Evolutionary conservation across 2,888 invertebrate species (phyloP), one percentile per base, ranked within the genome.

Genomic region (Epistrophe eligans): DNA sequence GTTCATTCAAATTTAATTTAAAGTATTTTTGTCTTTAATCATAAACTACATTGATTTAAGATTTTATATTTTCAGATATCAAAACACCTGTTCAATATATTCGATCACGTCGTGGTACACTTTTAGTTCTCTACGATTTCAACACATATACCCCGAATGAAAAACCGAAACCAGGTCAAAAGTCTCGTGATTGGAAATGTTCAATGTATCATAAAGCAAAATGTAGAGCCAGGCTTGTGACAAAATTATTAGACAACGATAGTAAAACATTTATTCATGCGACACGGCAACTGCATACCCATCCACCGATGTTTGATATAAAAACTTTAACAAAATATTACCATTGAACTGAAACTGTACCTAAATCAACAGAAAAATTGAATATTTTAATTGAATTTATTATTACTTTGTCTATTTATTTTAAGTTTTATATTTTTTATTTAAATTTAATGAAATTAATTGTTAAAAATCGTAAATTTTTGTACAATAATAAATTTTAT

Each of bases 141-240:
- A 92, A 93, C 83, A 92, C 92, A 0, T 93, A 91, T 77, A 93
- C 93, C 13, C 93, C 93, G 43, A 93, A 93, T 74, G 92, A 92
- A 57, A 92, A 91, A 89, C 77, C 90, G 35, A 90, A 90, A 24
- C 90, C 90, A 15, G 92, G 91, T 5, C 91, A 91, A 43, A 90
- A 90, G 15, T 91, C 91, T 8, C 91, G 93, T 0, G 92, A 92
- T 74, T 93, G 92, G 92, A 93, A 93, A 76, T 93, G 93, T 88
- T 92, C 92, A 8, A 91, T 92, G 91, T 93, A 93, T 79, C 92
- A 93, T 81, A 92, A 91, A 87, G 91, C 90, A 9, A 92, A 91
- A 81, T 93, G 93, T 67, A 90, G 91, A 1, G 92, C 92, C 0
- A 89, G 92, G 13, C 85, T 92, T 5, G 91, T 91, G 4, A 92